Evolutionary conservation across 2,797 vertebrate genomes (phyloP), one percentile per base, ranked within the genome.

Genomic region (Vultur gryphus): DNA sequence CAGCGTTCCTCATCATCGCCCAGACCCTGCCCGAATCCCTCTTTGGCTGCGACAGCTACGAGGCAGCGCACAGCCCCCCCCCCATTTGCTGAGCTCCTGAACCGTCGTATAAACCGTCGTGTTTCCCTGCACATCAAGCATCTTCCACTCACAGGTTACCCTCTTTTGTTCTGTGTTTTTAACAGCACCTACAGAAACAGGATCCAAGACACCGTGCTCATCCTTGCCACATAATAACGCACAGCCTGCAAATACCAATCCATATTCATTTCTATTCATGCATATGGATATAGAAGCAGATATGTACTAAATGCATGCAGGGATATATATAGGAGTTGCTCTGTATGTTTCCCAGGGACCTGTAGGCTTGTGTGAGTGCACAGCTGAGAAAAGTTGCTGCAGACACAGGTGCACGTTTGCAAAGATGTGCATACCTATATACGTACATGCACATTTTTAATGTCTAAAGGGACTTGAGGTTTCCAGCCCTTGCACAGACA

Each of bases 101-200:
- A 20, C 66, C 13, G 3, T 20, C 1, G 1, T 3, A 3, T 25
- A 8, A 57, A n/a, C 31, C 1, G 2, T 6, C 3, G 1, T 13
- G 24, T 57, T n/a, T 29, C 43, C 51, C 4, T 7, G 29, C 19
- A 1, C 43, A 3, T 2, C 10, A 5, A 19, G 46, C 37, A 6
- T 10, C 66, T 71, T 31, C 46, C 10, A 3, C 37, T 9, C 19
- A 0, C 19, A 4, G 24, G 65, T 11, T 16, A 6, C 44, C 11
- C 35, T 21, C 65, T 19, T 43, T 10, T 24, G 12, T 8, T 35
- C 37, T 18, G 54, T 9, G 20, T 19, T 51, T 70, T 59, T 35
- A 59, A 28, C 55, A 20, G 66, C 66, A 16, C 31, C 66, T 6
- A 13, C 33, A 46, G 58, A 21, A 37, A 29, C 20, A 5, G 73